Conservation (phyloP, 1,140 invertebrate species). For the Dufourea novaeangliae region DNA sequence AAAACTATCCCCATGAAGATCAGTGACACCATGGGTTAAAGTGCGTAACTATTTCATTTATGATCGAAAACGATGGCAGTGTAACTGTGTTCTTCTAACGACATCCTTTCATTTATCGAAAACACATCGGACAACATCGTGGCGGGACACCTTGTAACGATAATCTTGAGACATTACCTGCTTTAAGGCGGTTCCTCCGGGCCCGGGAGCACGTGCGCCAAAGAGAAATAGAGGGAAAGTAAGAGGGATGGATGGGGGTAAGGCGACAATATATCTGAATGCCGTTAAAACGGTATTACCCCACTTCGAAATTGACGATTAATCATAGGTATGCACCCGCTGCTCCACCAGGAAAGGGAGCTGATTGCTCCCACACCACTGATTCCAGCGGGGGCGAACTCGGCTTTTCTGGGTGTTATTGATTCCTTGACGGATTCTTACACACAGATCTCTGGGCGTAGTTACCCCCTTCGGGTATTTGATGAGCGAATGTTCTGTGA, state of each 20-base stretch:
- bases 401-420: constrained; percentile 13
- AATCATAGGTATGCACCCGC: constrained; percentile 59
- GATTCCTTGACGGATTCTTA: constrained; percentile 34
- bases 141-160: constrained; percentile 30
- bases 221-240: constrained; percentile 48
- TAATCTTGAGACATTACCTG: constrained; percentile 52
- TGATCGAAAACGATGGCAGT: background rate
- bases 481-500: background rate
- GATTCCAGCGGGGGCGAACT: constrained; percentile 4
- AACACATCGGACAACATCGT: constrained; percentile 32
- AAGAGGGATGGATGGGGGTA: constrained; percentile 29
- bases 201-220: constrained; percentile 23
- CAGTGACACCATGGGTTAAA: too few relatives aligned
- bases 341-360: constrained; percentile 2
- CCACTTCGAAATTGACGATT: constrained; percentile 63
- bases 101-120: constrained; percentile 19
- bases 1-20: too few relatives aligned
- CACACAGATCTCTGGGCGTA: background rate
- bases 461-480: constrained; percentile 7
- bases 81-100: background rate
- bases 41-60: too few relatives aligned
- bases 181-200: constrained; percentile 24
- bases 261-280: constrained; percentile 53
- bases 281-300: constrained; percentile 51
- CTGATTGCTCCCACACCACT: constrained; percentile 25